Conservation (phyloP, 2,113 vertebrate species). For the Seriola dumerili region DNA sequence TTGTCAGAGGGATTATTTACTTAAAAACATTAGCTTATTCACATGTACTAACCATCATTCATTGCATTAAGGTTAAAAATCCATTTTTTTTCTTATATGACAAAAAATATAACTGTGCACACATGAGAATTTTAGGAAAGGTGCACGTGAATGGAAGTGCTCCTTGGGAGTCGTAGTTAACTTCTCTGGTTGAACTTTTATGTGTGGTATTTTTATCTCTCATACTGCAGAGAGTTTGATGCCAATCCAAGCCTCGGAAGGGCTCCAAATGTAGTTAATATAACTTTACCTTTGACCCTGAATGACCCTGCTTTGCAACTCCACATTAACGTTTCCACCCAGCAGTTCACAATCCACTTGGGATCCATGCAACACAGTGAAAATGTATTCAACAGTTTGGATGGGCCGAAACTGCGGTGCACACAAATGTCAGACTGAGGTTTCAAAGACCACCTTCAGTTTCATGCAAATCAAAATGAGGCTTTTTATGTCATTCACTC, state of each 20-base stretch:
- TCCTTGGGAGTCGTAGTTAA: too few species aligned
- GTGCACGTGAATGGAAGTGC: too few species aligned
- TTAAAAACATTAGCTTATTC: too few species aligned
- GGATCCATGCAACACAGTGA: not conserved
- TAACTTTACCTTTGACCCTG: not conserved
- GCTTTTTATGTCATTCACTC: conserved; percentile 45
- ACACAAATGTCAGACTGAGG: not conserved
- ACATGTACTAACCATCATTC: too few species aligned
- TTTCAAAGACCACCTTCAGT: not conserved
- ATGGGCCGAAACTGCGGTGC: not conserved
- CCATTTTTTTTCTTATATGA: too few species aligned
- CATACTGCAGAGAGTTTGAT: not conserved
- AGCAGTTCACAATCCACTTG: not conserved
- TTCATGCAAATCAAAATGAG: conserved; percentile 33
- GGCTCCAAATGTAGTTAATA: not conserved
- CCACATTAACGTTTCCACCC: not conserved
- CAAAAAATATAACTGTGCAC: too few species aligned
- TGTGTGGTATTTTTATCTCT: not conserved
- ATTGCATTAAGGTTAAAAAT: too few species aligned
- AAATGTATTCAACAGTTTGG: not conserved
- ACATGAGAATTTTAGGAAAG: too few species aligned
- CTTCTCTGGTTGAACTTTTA: not conserved
- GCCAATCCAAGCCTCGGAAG: not conserved
- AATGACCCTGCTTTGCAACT: not conserved
- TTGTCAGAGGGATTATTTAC: too few species aligned